Conservation (phyloP, 2,797 vertebrate species). For the Sciurus carolinensis region DNA sequence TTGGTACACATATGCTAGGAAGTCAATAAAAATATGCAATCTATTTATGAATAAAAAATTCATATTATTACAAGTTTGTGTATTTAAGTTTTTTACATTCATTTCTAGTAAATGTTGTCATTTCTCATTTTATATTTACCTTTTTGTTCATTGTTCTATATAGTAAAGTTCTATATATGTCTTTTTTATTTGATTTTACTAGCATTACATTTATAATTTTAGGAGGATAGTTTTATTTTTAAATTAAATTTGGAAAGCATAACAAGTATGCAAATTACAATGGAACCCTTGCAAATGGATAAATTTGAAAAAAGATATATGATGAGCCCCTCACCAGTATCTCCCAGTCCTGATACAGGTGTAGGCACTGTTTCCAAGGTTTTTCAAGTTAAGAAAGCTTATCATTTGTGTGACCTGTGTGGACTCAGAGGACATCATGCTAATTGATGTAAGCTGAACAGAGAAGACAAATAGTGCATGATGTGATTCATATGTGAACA, state of each 20-base stretch:
- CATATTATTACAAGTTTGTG: background rate
- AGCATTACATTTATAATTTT: too few species aligned
- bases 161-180: too few species aligned
- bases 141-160: too few species aligned
- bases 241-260: background rate
- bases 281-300: background rate
- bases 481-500: background rate
- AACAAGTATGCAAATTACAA: background rate
- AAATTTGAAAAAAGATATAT: background rate
- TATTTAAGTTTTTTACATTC: background rate
- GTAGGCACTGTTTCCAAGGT: background rate
- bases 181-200: too few species aligned
- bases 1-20: background rate
- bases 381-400: background rate
- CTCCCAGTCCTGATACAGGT: background rate
- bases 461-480: background rate
- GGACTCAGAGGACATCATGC: background rate
- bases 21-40: background rate
- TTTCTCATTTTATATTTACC: background rate
- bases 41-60: background rate
- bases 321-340: background rate
- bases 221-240: too few species aligned
- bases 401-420: too few species aligned
- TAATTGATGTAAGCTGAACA: background rate
- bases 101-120: background rate